Base-by-base conservation (phyloP, 2,888 invertebrate genomes). In the Strigamia crassipes region DNA sequence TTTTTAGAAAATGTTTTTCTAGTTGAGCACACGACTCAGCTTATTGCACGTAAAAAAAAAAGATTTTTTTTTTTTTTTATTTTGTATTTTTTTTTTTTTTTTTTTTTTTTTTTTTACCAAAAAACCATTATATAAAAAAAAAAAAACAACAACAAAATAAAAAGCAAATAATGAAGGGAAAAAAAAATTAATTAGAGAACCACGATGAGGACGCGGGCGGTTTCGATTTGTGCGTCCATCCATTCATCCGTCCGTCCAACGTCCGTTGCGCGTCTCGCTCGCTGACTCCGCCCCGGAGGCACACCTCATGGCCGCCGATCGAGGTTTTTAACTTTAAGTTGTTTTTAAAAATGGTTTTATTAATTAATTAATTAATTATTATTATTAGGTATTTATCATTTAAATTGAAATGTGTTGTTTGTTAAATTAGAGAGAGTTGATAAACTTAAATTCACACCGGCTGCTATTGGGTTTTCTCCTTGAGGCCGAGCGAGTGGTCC, bases 401-500 rank as follows among this genome's bases (percentile, higher is more conserved):
- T 46, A 13, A n/a, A 46, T n/a, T n/a, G n/a, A 56, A 56, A 56
- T n/a, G n/a, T 18, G 56, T 56, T 56, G 9, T n/a, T 18, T 56
- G n/a, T 18, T 18, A 18, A 18, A 9, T 56, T n/a, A 56, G n/a
- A 56, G 18, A 56, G n/a, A 56, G 18, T n/a, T 18, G n/a, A n/a
- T 18, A 56, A 21, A 56, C 9, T n/a, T n/a, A 31, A 27, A 27
- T 73, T 73, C 73, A 73, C 73, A 73, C 73, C 73, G 73, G 73
- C 73, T 73, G 82, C 81, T 83, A 83, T 77, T 83, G 83, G 31
- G 82, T 56, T 80, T 87, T 87, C 84, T 87, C 87, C 84, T 87
- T 87, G 83, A 87, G 85, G 82, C 86, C 86, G 84, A 92, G 89
- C 85, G 92, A 89, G 88, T 92, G 92, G 86, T 92, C 92, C 82